phyloP scores from a whole-genome alignment of 2,113 vertebrate genomes.

The Meleagris gallopavo region DNA sequence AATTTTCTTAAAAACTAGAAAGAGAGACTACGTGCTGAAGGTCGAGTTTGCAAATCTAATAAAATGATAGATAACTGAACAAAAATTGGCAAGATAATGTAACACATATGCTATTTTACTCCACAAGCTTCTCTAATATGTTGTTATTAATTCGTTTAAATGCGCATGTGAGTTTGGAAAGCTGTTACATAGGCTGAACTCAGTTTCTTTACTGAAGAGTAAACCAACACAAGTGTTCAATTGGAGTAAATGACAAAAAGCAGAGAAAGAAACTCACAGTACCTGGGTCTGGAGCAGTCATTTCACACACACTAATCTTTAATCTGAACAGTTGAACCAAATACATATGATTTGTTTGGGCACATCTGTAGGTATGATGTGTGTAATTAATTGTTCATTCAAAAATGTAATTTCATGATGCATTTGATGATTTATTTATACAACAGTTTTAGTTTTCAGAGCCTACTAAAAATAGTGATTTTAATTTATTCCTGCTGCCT shows the following conservation, averaged over 20 bases:
- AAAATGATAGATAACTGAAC: conserved; percentile 14
- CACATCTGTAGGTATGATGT: conserved; percentile 76
- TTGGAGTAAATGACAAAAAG: neutral
- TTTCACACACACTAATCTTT: conserved; percentile 36
- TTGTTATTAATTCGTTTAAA: conserved; percentile 28
- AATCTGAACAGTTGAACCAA: conserved; percentile 68
- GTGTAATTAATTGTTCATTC: conserved; percentile 79
- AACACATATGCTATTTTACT: neutral
- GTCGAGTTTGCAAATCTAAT: conserved; percentile 25
- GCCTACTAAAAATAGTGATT: conserved; percentile 84
- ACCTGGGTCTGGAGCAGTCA: neutral
- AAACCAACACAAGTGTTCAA: neutral
- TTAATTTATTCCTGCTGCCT: conserved; percentile 89
- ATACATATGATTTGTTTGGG: conserved; percentile 68
- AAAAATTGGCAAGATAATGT: conserved; percentile 10
- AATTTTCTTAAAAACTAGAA: conserved; percentile 3
- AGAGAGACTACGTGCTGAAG: neutral
- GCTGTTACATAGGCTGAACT: neutral
- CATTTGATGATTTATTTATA: conserved; percentile 81
- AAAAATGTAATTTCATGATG: conserved; percentile 77
- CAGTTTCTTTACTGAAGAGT: conserved; percentile 28
- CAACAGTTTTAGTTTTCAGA: conserved; percentile 78
- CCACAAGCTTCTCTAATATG: neutral
- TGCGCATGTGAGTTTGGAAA: conserved; percentile 15
- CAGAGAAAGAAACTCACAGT: neutral